Percentiles rank a stretch among this genome's conserved stretches.
Evolutionary conservation across 1,140 invertebrate genomes (phyloP).

Genomic region (Drosophila lowei): DNA sequence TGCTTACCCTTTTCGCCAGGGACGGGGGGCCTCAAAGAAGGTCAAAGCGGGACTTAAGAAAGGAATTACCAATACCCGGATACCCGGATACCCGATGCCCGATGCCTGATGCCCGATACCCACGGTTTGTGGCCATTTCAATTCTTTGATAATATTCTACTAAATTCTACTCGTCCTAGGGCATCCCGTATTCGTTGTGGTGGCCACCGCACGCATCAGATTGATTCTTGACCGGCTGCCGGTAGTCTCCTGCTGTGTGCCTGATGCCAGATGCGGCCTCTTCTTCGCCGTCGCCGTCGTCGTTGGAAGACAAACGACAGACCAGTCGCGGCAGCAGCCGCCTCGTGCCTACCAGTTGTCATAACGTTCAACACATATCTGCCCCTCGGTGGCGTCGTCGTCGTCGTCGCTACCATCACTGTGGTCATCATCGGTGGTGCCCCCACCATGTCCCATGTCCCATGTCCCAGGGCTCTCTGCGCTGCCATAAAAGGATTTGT

Average conservation of each 20-base stretch:
- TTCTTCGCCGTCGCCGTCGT: not conserved
- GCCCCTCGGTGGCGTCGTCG: slow-evolving; percentile 44
- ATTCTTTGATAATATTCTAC: not conserved
- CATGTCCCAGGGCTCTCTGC: slow-evolving; percentile 41
- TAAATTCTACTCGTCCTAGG: not conserved
- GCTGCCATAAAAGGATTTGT: slow-evolving; percentile 83
- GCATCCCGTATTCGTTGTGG: slow-evolving; percentile 19
- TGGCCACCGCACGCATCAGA: slow-evolving; percentile 13
- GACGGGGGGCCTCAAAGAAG: not conserved
- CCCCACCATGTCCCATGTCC: not conserved
- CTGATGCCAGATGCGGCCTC: slow-evolving; percentile 41
- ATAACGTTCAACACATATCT: slow-evolving; percentile 78
- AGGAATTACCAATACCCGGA: too few relatives aligned
- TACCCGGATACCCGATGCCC: too few relatives aligned
- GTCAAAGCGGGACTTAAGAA: not conserved
- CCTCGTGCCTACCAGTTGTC: slow-evolving; percentile 76
- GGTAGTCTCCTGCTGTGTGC: slow-evolving; percentile 58
- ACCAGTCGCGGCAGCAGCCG: slow-evolving; percentile 39
- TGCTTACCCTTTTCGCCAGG: slow-evolving; percentile 40
- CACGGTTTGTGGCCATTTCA: not conserved
- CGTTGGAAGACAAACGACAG: slow-evolving; percentile 28
- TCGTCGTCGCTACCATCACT: slow-evolving; percentile 9
- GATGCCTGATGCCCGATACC: too few relatives aligned
- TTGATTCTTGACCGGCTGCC: slow-evolving; percentile 47
- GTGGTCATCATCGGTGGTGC: slow-evolving; percentile 5